These are phyloP conservation scores for Acanthornis magna DNA, from an alignment of 2,797 vertebrate genomes.

Conservation along the genomic window DNA sequence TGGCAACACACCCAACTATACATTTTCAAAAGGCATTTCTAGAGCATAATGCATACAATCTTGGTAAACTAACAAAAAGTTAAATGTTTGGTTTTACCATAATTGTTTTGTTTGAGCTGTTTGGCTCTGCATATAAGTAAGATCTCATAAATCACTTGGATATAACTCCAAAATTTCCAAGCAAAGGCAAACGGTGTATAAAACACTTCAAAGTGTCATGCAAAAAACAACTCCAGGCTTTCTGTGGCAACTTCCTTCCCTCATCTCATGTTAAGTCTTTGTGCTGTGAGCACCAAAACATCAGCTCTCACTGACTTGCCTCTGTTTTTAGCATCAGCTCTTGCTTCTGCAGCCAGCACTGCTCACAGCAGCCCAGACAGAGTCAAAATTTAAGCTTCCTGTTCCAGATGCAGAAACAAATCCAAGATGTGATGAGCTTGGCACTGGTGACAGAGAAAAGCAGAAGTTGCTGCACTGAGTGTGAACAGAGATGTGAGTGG, in stretches of 20 bases:
- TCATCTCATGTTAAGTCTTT: background rate
- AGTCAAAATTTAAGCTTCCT: background rate
- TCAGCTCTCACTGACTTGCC: background rate
- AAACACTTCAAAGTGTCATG: background rate
- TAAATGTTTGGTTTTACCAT: background rate
- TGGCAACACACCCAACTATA: background rate
- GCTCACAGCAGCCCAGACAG: background rate
- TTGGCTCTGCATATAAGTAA: background rate
- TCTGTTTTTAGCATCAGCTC: background rate
- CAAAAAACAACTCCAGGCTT: background rate
- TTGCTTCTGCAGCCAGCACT: background rate
- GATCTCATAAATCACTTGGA: background rate
- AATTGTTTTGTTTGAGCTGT: background rate
- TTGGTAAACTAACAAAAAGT: background rate
- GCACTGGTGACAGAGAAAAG: background rate
- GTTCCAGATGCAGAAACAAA: background rate
- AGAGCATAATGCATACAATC: background rate
- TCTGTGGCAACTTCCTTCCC: background rate
- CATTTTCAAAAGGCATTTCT: background rate
- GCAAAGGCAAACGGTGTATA: background rate
- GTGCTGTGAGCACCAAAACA: background rate
- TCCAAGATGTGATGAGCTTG: background rate
- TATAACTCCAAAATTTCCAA: background rate
- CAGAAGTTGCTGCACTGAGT: background rate
- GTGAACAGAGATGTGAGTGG: background rate